Percentiles rank a stretch among this genome's conserved stretches.
Evolutionary conservation across 2,888 invertebrate species (phyloP).

Genomic region (Pachycephus smyrnensis): DNA sequence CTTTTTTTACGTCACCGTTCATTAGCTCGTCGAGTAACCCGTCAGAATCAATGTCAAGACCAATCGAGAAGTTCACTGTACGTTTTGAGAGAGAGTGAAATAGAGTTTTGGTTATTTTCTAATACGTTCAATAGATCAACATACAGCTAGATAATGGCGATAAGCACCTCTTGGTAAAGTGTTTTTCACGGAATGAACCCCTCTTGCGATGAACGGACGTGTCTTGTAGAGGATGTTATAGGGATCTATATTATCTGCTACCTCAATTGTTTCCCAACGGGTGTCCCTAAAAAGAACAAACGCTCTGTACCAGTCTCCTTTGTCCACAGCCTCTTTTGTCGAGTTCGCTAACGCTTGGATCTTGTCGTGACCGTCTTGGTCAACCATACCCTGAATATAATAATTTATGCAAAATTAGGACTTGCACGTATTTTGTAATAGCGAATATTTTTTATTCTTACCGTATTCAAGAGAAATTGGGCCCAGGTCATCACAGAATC

Average conservation of each 20-base stretch:
- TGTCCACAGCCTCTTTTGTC: slow-evolving; percentile 72
- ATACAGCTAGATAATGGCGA: not conserved
- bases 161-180: not conserved
- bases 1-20: slow-evolving; percentile 77
- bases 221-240: slow-evolving; percentile 80
- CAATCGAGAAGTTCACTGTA: not conserved
- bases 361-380: slow-evolving; percentile 73
- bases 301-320: slow-evolving; percentile 72
- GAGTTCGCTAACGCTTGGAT: slow-evolving; percentile 72
- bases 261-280: slow-evolving; percentile 71
- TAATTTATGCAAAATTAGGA: slow-evolving; percentile 4
- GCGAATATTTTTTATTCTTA: slow-evolving; percentile 54
- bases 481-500: slow-evolving; percentile 89
- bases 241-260: slow-evolving; percentile 79
- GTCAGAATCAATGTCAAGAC: slow-evolving; percentile 33
- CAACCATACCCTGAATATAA: slow-evolving; percentile 73
- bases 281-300: slow-evolving; percentile 74
- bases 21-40: slow-evolving; percentile 71
- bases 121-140: not conserved
- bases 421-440: not conserved
- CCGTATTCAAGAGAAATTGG: slow-evolving; percentile 79
- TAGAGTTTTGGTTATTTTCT: not conserved
- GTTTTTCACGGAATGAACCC: not conserved
- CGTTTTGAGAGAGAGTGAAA: not conserved
- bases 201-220: fast-evolving